These are phyloP conservation scores for Phaenicophaeus curvirostris DNA, from an alignment of 2,797 vertebrate genomes.

Conservation along the genomic window DNA sequence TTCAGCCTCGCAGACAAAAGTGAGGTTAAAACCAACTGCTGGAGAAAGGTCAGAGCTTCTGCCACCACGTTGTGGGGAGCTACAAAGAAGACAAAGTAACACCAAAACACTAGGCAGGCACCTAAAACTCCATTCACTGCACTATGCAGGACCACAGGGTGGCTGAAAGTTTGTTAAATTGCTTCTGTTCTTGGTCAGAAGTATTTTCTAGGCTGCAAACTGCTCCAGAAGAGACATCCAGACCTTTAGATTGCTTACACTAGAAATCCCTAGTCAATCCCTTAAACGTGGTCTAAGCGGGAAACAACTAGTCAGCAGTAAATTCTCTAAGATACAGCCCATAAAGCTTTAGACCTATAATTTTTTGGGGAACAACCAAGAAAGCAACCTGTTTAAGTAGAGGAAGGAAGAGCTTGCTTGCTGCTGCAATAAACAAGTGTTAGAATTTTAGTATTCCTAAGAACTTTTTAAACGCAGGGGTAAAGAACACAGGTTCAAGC, in stretches of 20 bases:
- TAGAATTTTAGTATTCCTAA: constrained; percentile 29
- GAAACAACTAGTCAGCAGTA: background rate
- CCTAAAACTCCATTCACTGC: background rate
- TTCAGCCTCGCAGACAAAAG: background rate
- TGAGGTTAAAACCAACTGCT: background rate
- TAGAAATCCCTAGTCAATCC: background rate
- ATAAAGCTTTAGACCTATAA: background rate
- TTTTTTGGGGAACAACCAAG: background rate
- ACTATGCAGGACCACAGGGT: background rate
- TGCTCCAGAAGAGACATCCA: background rate
- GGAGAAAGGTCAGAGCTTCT: background rate
- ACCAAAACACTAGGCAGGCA: background rate
- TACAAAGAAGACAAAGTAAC: background rate
- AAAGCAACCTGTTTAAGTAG: background rate
- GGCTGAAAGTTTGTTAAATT: background rate
- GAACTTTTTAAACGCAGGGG: background rate
- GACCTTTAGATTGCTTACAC: background rate
- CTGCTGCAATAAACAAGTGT: background rate
- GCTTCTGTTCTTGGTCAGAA: background rate
- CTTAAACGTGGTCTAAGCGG: background rate
- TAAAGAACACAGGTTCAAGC: constrained; percentile 5
- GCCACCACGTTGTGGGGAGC: background rate
- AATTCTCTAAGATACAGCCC: background rate
- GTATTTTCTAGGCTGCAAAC: background rate
- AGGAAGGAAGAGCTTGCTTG: background rate